These are phyloP conservation scores for Hypocryptadius cinnamomeus DNA, from an alignment of 2,113 vertebrate genomes.

Conservation along the genomic window DNA sequence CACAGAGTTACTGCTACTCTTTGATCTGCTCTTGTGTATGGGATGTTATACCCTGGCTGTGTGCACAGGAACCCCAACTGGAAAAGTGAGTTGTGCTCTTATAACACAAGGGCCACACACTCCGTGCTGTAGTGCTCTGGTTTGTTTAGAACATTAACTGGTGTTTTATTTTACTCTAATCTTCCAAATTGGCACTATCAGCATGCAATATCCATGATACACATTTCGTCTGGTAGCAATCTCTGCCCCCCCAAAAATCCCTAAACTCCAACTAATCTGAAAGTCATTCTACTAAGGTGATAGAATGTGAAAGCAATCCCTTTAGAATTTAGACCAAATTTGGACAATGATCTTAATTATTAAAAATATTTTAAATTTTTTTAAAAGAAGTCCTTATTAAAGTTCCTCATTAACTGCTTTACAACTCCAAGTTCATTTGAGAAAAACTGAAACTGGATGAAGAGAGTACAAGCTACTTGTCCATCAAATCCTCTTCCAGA, in stretches of 20 bases:
- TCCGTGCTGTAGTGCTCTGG: neutral
- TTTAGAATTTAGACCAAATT: neutral
- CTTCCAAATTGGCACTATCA: neutral
- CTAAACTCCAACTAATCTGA: neutral
- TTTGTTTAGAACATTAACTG: neutral
- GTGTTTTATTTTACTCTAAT: neutral
- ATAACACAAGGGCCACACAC: neutral
- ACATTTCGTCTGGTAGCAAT: neutral
- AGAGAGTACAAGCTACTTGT: neutral
- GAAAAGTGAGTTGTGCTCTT: neutral
- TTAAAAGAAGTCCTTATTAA: neutral
- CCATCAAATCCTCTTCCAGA: neutral
- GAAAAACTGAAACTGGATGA: neutral
- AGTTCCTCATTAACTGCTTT: neutral
- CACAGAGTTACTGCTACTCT: slow-evolving; percentile 9
- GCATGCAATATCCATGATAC: neutral
- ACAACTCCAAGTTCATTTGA: neutral
- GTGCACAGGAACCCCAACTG: neutral
- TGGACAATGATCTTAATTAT: neutral
- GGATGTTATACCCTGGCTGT: neutral
- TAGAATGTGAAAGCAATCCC: neutral
- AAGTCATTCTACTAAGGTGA: neutral
- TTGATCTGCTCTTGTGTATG: slow-evolving; percentile 20
- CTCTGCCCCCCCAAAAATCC: accelerated
- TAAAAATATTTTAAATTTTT: neutral